phyloP scores from a whole-genome alignment of 1,140 invertebrate genomes.

The Macrotrachela quadricornifera region DNA sequence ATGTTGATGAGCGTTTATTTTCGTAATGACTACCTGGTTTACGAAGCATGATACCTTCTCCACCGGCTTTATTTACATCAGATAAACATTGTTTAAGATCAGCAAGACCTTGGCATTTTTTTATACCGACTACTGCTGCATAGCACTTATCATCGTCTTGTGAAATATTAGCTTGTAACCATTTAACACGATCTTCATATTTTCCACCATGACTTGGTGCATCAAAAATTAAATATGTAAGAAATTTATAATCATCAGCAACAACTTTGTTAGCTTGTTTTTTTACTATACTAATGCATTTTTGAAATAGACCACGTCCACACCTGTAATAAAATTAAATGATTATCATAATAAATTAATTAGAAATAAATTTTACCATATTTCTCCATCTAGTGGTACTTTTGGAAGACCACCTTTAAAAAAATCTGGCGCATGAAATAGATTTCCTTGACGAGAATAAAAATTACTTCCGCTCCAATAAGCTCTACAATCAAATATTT shows the following conservation, averaged over 20 bases:
- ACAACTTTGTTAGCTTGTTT: slow-evolving; percentile 14
- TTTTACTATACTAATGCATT: slow-evolving; percentile 21
- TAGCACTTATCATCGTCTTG: slow-evolving; percentile 11
- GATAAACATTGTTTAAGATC: slow-evolving; percentile 6
- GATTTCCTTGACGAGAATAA: slow-evolving; percentile 22
- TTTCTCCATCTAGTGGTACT: no score
- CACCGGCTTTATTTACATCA: slow-evolving; percentile 14
- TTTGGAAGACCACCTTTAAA: slow-evolving; percentile 14
- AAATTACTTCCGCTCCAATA: slow-evolving; percentile 23
- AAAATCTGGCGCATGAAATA: slow-evolving; percentile 21
- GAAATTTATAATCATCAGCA: neutral
- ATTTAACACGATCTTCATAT: slow-evolving; percentile 10
- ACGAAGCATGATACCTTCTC: slow-evolving; percentile 21
- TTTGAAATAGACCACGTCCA: slow-evolving; percentile 21
- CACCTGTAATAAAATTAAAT: neutral
- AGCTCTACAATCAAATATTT: slow-evolving; percentile 13
- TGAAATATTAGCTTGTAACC: no score
- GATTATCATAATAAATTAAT: no score
- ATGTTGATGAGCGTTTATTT: slow-evolving; percentile 15
- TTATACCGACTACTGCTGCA: slow-evolving; percentile 17
- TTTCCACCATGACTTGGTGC: slow-evolving; percentile 16
- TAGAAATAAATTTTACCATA: no score
- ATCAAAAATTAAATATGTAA: slow-evolving; percentile 18
- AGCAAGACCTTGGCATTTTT: slow-evolving; percentile 14
- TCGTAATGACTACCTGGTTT: slow-evolving; percentile 21